Percentiles rank a stretch among this genome's conserved stretches.
Evolutionary conservation across 2,113 vertebrate species (phyloP).

Genomic region (Ranitomeya variabilis): DNA sequence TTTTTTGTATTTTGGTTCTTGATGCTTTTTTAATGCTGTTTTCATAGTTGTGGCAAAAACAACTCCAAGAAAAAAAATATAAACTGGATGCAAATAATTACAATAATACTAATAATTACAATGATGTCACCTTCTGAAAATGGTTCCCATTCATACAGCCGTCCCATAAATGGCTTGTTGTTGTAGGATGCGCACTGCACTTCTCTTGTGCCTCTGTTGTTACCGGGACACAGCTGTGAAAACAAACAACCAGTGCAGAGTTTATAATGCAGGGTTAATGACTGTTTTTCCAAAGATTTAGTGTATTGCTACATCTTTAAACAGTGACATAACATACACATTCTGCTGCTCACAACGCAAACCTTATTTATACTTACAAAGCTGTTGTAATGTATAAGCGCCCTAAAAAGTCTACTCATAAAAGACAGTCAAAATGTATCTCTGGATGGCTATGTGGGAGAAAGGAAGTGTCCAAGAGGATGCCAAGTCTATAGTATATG

Average conservation of each 20-base stretch:
- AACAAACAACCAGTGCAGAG: constrained; percentile 47
- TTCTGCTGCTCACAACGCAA: neutral
- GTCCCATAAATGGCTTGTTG: constrained; percentile 93
- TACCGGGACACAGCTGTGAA: constrained; percentile 83
- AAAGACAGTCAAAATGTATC: neutral
- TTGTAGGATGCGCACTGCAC: constrained; percentile 92
- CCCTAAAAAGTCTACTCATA: neutral
- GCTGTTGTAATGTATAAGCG: neutral
- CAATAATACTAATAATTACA: neutral
- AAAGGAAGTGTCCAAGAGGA: neutral
- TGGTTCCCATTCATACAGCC: constrained; percentile 94
- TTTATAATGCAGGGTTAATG: constrained; percentile 44
- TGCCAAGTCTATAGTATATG: neutral
- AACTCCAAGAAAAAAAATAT: neutral
- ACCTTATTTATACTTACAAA: neutral
- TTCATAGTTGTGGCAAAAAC: too few species aligned
- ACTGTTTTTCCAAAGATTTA: neutral
- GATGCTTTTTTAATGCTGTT: too few species aligned
- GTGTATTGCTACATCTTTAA: neutral
- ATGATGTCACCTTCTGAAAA: constrained; percentile 87
- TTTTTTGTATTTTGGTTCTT: too few species aligned
- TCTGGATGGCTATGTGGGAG: neutral
- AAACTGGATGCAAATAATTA: neutral
- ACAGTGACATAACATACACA: constrained; percentile 29
- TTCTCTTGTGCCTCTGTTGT: constrained; percentile 84